A percentile compares a stretch with the other conserved stretches of the same genome.
Evolutionary conservation across 2,113 vertebrate species (phyloP).

Genomic region (Neogale vison): DNA sequence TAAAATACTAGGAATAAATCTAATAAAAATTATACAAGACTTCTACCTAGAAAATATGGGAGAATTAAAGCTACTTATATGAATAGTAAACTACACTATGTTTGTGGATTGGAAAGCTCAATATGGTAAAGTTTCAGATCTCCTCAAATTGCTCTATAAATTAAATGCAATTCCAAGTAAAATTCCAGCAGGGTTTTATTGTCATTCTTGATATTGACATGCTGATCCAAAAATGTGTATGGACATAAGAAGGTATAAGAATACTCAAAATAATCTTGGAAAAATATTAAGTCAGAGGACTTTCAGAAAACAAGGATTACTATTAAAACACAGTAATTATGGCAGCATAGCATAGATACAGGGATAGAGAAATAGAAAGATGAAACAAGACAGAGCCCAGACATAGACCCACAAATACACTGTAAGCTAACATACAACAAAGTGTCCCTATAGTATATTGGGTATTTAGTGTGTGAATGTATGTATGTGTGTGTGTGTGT

Average conservation of each 20-base stretch:
- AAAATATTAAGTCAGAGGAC: not conserved
- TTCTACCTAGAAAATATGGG: not conserved
- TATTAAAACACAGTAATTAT: not conserved
- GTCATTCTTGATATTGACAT: not conserved
- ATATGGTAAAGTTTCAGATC: not conserved
- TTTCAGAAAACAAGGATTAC: not conserved
- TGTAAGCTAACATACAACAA: not conserved
- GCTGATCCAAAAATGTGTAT: not conserved
- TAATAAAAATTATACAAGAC: not conserved
- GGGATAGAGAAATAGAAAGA: not conserved
- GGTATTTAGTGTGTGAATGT: too few species aligned
- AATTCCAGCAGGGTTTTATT: not conserved
- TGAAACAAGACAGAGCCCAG: not conserved
- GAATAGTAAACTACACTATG: not conserved
- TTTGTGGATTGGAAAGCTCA: not conserved
- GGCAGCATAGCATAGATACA: not conserved
- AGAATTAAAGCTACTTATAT: not conserved
- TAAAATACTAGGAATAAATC: conserved; percentile 1
- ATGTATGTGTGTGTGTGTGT: too few species aligned
- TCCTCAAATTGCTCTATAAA: not conserved
- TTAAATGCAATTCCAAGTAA: not conserved
- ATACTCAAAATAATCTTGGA: not conserved
- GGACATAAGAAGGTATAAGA: not conserved
- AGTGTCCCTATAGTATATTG: too few species aligned
- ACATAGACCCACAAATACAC: not conserved